A percentile compares a stretch with the other conserved stretches of the same genome.
Conservation (phyloP, 2,888 invertebrate species). For the Cephus runcator region DNA sequence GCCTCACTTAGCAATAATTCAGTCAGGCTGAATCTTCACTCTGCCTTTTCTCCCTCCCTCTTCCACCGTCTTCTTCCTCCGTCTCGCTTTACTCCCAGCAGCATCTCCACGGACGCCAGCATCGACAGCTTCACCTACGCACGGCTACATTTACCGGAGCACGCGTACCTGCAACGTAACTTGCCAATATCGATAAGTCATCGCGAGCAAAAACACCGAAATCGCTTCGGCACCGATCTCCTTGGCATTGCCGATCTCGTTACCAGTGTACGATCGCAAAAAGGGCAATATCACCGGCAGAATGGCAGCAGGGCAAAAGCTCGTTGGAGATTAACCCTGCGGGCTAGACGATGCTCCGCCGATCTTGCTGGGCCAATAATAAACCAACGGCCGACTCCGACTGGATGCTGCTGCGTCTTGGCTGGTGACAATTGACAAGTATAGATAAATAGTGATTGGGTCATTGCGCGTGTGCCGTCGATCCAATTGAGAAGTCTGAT, state of each 20-base stretch:
- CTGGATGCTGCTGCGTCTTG: not conserved
- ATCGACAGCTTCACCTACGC: not conserved
- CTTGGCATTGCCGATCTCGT: constrained; percentile 19
- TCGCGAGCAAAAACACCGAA: constrained; percentile 43
- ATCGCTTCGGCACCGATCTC: constrained; percentile 24
- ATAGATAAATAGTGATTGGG: not conserved
- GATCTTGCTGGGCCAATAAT: not conserved
- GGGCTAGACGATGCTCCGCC: not conserved
- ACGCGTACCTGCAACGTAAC: constrained; percentile 8
- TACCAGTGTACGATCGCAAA: constrained; percentile 13
- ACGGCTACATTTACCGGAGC: not conserved
- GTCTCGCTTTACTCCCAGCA: not conserved
- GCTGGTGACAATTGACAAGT: not conserved
- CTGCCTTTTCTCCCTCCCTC: constrained; percentile 22
- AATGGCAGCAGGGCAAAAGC: not conserved
- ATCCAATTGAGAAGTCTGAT: not conserved
- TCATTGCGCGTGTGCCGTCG: not conserved
- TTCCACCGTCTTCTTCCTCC: not conserved
- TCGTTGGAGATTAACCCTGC: not conserved
- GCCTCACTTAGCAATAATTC: constrained; percentile 58
- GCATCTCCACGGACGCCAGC: not conserved
- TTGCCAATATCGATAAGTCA: constrained; percentile 62
- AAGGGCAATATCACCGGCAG: not conserved
- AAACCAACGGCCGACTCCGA: not conserved
- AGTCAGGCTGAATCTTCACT: constrained; percentile 41